These are phyloP conservation scores for Danionella dracula DNA, from an alignment of 2,797 vertebrate species.

Conservation along the genomic window DNA sequence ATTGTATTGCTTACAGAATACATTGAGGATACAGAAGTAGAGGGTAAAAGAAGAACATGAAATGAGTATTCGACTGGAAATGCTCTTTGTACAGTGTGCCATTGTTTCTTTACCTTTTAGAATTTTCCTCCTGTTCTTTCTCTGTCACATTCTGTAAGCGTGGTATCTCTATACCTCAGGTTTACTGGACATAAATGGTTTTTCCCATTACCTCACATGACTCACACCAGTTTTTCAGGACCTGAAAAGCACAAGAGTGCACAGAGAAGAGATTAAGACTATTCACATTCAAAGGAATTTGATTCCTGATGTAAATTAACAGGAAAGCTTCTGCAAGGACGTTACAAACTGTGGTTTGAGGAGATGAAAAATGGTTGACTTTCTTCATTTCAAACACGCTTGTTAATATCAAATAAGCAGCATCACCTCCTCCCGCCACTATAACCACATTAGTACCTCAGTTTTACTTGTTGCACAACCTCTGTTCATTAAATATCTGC, in stretches of 20 bases:
- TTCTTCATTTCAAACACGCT: neutral
- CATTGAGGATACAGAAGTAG: slow-evolving; percentile 90
- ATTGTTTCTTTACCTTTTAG: slow-evolving; percentile 65
- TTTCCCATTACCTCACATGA: slow-evolving; percentile 85
- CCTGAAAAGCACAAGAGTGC: slow-evolving; percentile 48
- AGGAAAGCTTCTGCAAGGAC: slow-evolving; percentile 68
- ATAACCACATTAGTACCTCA: slow-evolving; percentile 86
- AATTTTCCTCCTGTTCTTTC: slow-evolving; percentile 64
- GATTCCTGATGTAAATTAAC: slow-evolving; percentile 45
- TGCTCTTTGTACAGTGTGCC: slow-evolving; percentile 84
- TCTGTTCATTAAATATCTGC: slow-evolving; percentile 83
- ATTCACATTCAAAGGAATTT: slow-evolving; percentile 10
- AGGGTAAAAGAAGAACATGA: slow-evolving; percentile 86
- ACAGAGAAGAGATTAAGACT: slow-evolving; percentile 33
- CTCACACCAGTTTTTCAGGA: slow-evolving; percentile 70
- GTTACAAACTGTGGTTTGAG: slow-evolving; percentile 68
- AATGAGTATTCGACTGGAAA: slow-evolving; percentile 93
- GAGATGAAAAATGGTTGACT: slow-evolving; percentile 1
- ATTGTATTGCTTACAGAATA: slow-evolving; percentile 98
- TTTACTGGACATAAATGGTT: slow-evolving; percentile 86
- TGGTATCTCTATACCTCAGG: slow-evolving; percentile 92
- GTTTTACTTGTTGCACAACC: slow-evolving; percentile 85
- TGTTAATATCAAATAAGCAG: slow-evolving; percentile 14
- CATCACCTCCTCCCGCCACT: slow-evolving; percentile 55
- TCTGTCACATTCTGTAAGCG: slow-evolving; percentile 84